Percentiles rank a stretch among this genome's conserved stretches.
These are phyloP conservation scores for Cremastobaeus sp. DNA, from an alignment of 2,888 invertebrate genomes.

Conservation along the genomic window DNA sequence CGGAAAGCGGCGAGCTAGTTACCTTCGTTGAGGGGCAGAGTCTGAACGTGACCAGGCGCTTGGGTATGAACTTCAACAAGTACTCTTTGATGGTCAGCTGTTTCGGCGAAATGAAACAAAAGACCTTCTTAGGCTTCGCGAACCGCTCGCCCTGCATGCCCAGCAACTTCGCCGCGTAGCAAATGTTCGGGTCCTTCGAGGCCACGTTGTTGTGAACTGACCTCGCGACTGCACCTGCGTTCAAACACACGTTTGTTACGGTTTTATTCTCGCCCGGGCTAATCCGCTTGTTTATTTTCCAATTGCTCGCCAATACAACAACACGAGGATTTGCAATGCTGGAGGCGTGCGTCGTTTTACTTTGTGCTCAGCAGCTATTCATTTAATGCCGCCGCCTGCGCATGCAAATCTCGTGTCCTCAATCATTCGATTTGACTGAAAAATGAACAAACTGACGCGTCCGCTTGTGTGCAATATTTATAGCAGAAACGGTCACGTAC, in stretches of 20 bases:
- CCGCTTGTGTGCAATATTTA: neutral
- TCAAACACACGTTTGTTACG: too few relatives aligned
- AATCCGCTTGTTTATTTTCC: too few relatives aligned
- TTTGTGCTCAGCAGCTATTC: too few relatives aligned
- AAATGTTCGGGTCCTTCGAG: conserved; percentile 90
- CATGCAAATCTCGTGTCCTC: too few relatives aligned
- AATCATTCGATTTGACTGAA: neutral
- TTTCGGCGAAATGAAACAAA: conserved; percentile 94
- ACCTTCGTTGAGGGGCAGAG: conserved; percentile 97
- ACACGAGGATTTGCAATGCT: too few relatives aligned
- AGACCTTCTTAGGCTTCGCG: conserved; percentile 90
- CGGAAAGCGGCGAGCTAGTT: too few relatives aligned
- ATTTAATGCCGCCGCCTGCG: too few relatives aligned
- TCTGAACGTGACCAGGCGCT: conserved; percentile 92
- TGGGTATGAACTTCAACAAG: conserved; percentile 94
- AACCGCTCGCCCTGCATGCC: conserved; percentile 81
- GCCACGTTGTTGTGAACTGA: conserved; percentile 92
- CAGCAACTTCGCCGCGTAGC: conserved; percentile 90
- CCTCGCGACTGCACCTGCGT: conserved; percentile 86
- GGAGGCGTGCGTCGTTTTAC: too few relatives aligned
- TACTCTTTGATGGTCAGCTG: conserved; percentile 96
- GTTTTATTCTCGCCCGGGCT: too few relatives aligned
- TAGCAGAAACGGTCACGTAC: conserved; percentile 80
- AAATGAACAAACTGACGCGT: neutral
- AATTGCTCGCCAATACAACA: too few relatives aligned